Base-by-base conservation (phyloP, 2,113 vertebrate genomes). In the Corapipo altera region DNA sequence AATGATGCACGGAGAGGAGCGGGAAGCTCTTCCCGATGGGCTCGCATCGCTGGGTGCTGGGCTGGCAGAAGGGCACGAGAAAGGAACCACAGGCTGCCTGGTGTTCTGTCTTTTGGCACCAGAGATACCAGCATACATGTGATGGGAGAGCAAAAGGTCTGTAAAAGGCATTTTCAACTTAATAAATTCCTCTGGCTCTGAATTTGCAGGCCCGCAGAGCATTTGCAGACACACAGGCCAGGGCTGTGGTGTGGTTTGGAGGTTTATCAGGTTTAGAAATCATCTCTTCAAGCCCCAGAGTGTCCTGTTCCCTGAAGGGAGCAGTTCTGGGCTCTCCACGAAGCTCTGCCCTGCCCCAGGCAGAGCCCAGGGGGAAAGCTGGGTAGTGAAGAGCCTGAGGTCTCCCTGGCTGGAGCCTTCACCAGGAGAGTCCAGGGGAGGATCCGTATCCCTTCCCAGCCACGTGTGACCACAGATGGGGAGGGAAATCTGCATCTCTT, bases 1-100 rank as follows among this genome's bases (percentile, higher is more conserved):
- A 57, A 21, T 12, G 39, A 41, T 41, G 39, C 20, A 2, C 3
- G 14, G 86, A 58, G n/a, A 54, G 41, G 54, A 54, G 61, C 52
- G 4, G 26, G 11, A 6, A 59, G 54, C 19, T 21, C 1, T 0
- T 39, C 28, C 1, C 0, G 15, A 4, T 9, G 65, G 48, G n/a
- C 55, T 70, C 8, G 0, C 9, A 3, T 1, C 5, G 6, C 43
- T 22, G 18, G 8, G 46, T 1, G 11, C 4, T 4, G 18, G 33
- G n/a, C 58, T 15, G 33, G 15, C 54, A 64, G 35, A 44, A 51
- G 26, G 69, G 8, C 35, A 0, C 0, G 17, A 5, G 43, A 55
- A 51, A 27, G 35, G 15, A 58, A 4, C 0, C 4, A 6, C 7
- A 49, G 44, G 6, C 3, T 3, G 6, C 59, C 70, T 30, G 15